Conservation (phyloP, 2,113 vertebrate genomes). For the Arenaria interpres region DNA sequence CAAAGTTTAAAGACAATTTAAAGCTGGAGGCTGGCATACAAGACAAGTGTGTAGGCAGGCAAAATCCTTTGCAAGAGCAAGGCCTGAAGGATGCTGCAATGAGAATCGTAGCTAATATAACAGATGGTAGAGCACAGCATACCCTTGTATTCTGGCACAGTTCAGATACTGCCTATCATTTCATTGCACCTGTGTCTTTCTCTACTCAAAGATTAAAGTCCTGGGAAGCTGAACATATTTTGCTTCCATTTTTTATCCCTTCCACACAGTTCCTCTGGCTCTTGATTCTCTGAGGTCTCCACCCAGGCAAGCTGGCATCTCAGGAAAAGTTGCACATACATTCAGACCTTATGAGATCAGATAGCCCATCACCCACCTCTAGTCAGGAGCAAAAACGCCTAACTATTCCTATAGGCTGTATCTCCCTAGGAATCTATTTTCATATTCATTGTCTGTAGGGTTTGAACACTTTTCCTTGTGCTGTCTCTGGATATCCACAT, state of each 20-base stretch:
- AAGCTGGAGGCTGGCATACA: slow-evolving; percentile 17
- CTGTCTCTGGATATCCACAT: not conserved
- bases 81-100: slow-evolving; percentile 10
- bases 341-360: not conserved
- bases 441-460: not conserved
- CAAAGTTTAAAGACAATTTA: slow-evolving; percentile 26
- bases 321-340: not conserved
- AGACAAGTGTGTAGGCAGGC: slow-evolving; percentile 8
- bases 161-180: slow-evolving; percentile 31
- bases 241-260: slow-evolving; percentile 51
- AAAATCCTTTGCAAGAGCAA: slow-evolving; percentile 17
- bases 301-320: slow-evolving; percentile 29
- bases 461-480: not conserved
- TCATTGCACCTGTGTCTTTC: slow-evolving; percentile 46
- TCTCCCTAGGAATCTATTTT: not conserved
- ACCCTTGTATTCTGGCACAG: slow-evolving; percentile 13
- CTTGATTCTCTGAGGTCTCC: not conserved
- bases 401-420: not conserved
- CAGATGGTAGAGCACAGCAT: slow-evolving; percentile 29
- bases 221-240: slow-evolving; percentile 66
- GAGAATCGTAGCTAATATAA: not conserved
- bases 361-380: not conserved
- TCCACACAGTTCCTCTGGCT: slow-evolving; percentile 15
- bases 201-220: slow-evolving; percentile 50
- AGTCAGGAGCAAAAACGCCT: not conserved